A percentile compares a stretch with the other conserved stretches of the same genome.
Conservation (phyloP, 2,888 invertebrate species). For the Phalangium opilio region DNA sequence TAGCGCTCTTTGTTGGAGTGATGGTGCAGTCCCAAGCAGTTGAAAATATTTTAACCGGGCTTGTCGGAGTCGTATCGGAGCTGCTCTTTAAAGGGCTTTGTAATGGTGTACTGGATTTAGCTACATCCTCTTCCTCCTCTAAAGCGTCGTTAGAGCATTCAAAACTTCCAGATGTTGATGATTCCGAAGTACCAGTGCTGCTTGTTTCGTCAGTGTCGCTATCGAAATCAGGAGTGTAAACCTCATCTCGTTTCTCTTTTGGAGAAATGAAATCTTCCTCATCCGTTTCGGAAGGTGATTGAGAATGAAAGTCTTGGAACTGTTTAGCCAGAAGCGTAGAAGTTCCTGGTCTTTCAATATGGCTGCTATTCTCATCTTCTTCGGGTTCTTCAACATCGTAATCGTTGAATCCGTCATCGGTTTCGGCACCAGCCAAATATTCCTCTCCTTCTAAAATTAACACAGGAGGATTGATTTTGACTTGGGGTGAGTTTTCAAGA, state of each 20-base stretch:
- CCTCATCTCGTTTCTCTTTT: conserved; percentile 4
- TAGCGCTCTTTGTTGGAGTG: conserved; percentile 55
- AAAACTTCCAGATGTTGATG: conserved; percentile 16
- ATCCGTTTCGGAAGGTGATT: too few relatives aligned
- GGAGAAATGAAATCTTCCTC: too few relatives aligned
- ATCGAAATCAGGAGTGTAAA: conserved; percentile 49
- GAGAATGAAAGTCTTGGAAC: too few relatives aligned
- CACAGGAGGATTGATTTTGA: too few relatives aligned
- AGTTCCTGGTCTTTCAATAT: background rate
- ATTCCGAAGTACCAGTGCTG: conserved; percentile 9
- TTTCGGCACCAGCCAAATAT: conserved; percentile 10
- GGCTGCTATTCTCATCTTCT: background rate
- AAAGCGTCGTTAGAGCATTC: conserved; percentile 14
- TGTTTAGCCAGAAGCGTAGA: background rate
- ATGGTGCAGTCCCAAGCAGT: conserved; percentile 63
- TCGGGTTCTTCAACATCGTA: background rate
- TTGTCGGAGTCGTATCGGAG: conserved; percentile 42
- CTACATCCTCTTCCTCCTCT: conserved; percentile 28
- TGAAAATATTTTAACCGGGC: conserved; percentile 35
- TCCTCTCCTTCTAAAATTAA: conserved; percentile 12
- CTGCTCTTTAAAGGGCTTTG: conserved; percentile 24
- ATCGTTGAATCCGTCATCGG: background rate
- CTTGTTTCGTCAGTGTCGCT: conserved; percentile 41
- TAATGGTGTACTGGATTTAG: conserved; percentile 22
- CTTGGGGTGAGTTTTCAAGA: too few relatives aligned